Percentiles rank a stretch among this genome's conserved stretches.
Evolutionary conservation across 2,888 invertebrate genomes (phyloP).

Genomic region (Idaea biselata): DNA sequence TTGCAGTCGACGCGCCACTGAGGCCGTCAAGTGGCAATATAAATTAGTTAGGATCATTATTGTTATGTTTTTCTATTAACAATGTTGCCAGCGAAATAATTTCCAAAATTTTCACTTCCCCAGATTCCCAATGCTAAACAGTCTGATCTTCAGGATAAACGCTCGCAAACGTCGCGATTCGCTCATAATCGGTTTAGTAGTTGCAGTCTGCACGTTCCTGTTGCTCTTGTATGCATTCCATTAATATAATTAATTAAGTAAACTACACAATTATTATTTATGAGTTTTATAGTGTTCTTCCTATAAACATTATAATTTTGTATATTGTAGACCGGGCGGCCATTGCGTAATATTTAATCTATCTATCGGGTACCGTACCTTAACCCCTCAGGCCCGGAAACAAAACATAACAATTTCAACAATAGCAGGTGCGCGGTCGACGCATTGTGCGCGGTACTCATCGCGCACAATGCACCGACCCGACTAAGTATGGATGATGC

Average conservation of each 20-base stretch:
- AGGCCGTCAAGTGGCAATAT: too few relatives aligned
- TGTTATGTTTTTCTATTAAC: background rate
- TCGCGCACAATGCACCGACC: too few relatives aligned
- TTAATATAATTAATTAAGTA: conserved; percentile 46
- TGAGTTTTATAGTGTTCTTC: conserved; percentile 4
- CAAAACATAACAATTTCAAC: too few relatives aligned
- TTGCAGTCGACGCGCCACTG: too few relatives aligned
- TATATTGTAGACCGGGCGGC: background rate
- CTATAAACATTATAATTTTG: background rate
- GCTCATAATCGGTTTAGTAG: conserved; percentile 92
- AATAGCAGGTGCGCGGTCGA: too few relatives aligned
- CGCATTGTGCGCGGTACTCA: too few relatives aligned
- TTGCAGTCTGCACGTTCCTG: conserved; percentile 94
- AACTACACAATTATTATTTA: background rate
- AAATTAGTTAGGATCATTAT: too few relatives aligned
- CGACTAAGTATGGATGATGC: too few relatives aligned
- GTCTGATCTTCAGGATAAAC: conserved; percentile 95
- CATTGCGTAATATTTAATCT: background rate
- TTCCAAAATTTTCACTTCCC: conserved; percentile 11
- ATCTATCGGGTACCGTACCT: too few relatives aligned
- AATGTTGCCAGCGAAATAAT: background rate
- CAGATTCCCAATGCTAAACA: conserved; percentile 90
- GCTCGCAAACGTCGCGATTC: conserved; percentile 96
- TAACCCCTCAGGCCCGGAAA: too few relatives aligned
- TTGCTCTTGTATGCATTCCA: conserved; percentile 90